phyloP scores from a whole-genome alignment of 1,140 invertebrate genomes.

The Drosophila trapezifrons region DNA sequence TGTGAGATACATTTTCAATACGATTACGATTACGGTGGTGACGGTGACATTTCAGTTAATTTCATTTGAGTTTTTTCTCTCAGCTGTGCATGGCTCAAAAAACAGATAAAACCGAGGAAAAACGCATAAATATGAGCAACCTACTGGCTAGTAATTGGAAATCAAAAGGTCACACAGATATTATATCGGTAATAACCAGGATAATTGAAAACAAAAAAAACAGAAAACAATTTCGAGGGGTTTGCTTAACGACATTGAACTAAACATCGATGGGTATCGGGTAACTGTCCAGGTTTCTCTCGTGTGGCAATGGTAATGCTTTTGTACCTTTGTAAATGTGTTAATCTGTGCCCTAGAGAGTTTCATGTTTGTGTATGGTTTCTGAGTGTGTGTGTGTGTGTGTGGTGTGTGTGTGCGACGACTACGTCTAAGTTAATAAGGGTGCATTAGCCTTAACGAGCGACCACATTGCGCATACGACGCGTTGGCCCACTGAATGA shows the following conservation, averaged over 20 bases:
- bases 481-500: conserved; percentile 58
- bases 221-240: conserved; percentile 12
- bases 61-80: conserved; percentile 40
- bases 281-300: conserved; percentile 38
- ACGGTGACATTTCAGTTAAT: conserved; percentile 63
- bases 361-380: conserved; percentile 15
- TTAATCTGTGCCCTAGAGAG: conserved; percentile 55
- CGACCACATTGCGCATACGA: conserved; percentile 62
- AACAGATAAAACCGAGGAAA: conserved; percentile 26
- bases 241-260: conserved; percentile 49
- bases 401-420: conserved; percentile 43
- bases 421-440: conserved; percentile 68
- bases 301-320: conserved; percentile 17
- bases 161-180: conserved; percentile 30
- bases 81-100: conserved; percentile 69
- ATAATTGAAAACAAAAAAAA: conserved; percentile 18
- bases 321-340: conserved; percentile 29
- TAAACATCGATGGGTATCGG: conserved; percentile 75
- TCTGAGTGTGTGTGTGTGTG: conserved; percentile 8
- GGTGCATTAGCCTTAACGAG: conserved; percentile 70
- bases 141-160: conserved; percentile 40
- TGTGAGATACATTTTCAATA: conserved; percentile 73
- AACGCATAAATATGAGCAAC: conserved; percentile 20
- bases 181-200: conserved; percentile 27
- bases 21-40: conserved; percentile 71